phyloP scores from a whole-genome alignment of 2,888 invertebrate species.

The Salpingus planirostris region DNA sequence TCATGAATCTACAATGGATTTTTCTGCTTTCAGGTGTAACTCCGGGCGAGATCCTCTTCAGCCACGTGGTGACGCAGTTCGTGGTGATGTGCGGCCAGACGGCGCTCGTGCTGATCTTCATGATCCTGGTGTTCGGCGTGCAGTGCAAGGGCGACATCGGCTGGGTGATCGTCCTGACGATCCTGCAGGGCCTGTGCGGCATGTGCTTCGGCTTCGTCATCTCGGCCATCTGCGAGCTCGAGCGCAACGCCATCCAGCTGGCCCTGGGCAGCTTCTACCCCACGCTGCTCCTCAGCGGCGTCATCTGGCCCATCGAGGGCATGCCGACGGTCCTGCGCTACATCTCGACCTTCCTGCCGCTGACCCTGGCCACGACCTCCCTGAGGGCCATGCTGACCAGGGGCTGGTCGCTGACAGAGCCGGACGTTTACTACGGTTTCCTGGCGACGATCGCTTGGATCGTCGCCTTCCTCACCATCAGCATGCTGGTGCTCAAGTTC shows the following conservation, averaged over 20 bases:
- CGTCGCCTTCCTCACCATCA: constrained; percentile 68
- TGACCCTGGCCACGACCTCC: constrained; percentile 89
- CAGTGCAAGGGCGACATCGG: constrained; percentile 82
- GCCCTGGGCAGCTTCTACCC: constrained; percentile 94
- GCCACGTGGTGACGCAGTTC: constrained; percentile 90
- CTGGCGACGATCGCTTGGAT: constrained; percentile 82
- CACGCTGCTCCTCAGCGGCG: constrained; percentile 82
- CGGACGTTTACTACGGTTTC: constrained; percentile 82
- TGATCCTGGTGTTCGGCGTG: constrained; percentile 83
- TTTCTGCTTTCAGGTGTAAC: constrained; percentile 70
- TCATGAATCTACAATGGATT: background rate
- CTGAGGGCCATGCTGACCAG: constrained; percentile 77
- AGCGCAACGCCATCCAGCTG: constrained; percentile 86
- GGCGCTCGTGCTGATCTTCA: constrained; percentile 79
- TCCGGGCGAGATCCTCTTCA: constrained; percentile 84
- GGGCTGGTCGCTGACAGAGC: constrained; percentile 75
- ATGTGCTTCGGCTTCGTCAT: constrained; percentile 96
- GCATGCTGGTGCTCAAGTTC: constrained; percentile 68
- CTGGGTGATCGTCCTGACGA: constrained; percentile 75
- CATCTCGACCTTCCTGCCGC: constrained; percentile 73
- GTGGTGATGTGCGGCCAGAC: constrained; percentile 94
- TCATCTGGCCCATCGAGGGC: constrained; percentile 94
- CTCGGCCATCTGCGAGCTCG: constrained; percentile 84
- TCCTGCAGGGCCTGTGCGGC: constrained; percentile 87
- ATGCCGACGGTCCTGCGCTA: constrained; percentile 78